Evolutionary conservation across 30 jellyfish, hydroid and myxozoan species (phyloP), one percentile per base, ranked within the genome.

Genomic region (Hydractinia symbiolongicarpus): DNA sequence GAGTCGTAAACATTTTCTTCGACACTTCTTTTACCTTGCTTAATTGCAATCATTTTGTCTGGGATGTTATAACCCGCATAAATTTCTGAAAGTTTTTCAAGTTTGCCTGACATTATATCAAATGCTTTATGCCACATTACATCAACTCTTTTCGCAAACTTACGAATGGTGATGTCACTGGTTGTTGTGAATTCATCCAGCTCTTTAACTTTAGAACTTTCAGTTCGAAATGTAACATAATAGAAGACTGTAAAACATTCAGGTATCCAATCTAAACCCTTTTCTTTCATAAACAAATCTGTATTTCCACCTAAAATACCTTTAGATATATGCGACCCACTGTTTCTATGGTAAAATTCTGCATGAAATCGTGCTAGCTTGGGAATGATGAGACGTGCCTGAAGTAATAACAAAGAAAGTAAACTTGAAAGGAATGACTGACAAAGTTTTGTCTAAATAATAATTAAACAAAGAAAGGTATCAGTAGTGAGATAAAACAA

Each of bases 251-350:
- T 44, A 51, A 64, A 64, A 13, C 7, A 13, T 13, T 64, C 74
- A 7, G 74, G 74, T 64, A 64, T 64, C 19, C 19, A 64, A n/a
- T 64, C 52, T 51, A 64, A 13, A 4, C 74, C 74, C 17, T 64
- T 64, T 6, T 64, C 17, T 51, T n/a, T 64, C 74, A 64, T 64
- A 64, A 64, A 64, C 17, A 51, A 6, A 64, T 64, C 74, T 6
- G 19, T 44, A 64, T 64, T 64, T 13, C 74, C 74, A n/a, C 8
- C 40, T 64, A 64, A 6, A n/a, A 64, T 64, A 64, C 74, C 74
- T 64, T 64, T 64, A 6, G 74, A n/a, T 30, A 30, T 30, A 64
- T 51, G 74, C 19, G 19, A 44, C 40, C 52, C 52, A 51, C 17
- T 64, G 16, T 64, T 64, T n/a, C 40, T 51, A 64, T 64, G 74